Evolutionary conservation across 2,888 invertebrate genomes (phyloP).

Genomic region (Micoletzkya japonica): DNA sequence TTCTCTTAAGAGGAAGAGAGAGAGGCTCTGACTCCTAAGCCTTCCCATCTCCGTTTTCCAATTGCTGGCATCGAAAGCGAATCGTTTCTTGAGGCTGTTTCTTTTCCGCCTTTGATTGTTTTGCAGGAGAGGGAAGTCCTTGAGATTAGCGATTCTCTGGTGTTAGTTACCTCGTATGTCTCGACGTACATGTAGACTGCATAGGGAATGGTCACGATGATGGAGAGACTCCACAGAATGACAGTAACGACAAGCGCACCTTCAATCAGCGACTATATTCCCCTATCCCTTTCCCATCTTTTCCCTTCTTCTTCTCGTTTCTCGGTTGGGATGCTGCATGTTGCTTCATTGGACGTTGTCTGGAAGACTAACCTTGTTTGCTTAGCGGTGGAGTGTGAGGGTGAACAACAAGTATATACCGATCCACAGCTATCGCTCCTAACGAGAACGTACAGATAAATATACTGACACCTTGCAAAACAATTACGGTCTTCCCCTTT

Average conservation of each 20-base stretch:
- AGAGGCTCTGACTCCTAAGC: no score
- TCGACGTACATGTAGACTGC: conserved; percentile 75
- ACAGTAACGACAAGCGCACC: conserved; percentile 38
- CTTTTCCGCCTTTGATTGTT: no score
- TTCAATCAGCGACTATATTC: not conserved
- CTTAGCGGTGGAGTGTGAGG: conserved; percentile 51
- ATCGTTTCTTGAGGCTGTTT: no score
- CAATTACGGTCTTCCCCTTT: not conserved
- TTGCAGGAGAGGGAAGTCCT: no score
- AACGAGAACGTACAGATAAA: conserved; percentile 95
- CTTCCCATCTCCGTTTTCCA: no score
- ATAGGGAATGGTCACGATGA: conserved; percentile 84
- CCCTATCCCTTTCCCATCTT: not conserved
- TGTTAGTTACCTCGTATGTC: conserved; percentile 40
- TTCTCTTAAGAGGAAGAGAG: no score
- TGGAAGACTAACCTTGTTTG: conserved; percentile 34
- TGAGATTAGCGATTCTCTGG: no score
- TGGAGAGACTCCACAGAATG: conserved; percentile 70
- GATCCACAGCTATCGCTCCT: conserved; percentile 93
- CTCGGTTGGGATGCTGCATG: not conserved
- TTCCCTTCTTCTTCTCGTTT: not conserved
- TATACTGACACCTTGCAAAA: conserved; percentile 77
- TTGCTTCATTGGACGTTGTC: no score
- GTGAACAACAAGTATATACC: conserved; percentile 79
- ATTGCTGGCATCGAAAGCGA: no score